These are phyloP conservation scores for Polypterus bichir DNA, from an alignment of 2,113 vertebrate species.

Conservation along the genomic window DNA sequence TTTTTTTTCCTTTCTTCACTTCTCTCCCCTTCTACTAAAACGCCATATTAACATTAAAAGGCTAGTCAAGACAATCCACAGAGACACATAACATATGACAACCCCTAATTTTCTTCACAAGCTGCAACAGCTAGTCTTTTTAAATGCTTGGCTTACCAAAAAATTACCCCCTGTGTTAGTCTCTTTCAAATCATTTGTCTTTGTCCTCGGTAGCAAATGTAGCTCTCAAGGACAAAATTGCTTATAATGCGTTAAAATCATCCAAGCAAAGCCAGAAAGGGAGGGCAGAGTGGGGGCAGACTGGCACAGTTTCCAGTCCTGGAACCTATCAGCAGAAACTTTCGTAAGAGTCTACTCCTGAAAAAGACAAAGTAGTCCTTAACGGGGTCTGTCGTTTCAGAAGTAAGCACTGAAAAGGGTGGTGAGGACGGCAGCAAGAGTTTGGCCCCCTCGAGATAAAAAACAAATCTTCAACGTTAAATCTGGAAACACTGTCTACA, in stretches of 20 bases:
- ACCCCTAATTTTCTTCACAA: constrained; percentile 37
- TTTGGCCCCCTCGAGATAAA: too few relatives aligned
- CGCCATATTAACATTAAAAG: constrained; percentile 57
- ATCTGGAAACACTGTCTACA: too few relatives aligned
- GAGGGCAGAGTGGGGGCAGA: not conserved
- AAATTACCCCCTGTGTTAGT: constrained; percentile 41
- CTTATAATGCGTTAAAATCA: constrained; percentile 2
- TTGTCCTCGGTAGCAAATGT: constrained; percentile 27
- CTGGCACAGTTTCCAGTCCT: not conserved
- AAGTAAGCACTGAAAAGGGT: too few relatives aligned
- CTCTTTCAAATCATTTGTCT: constrained; percentile 39
- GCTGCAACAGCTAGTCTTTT: constrained; percentile 14
- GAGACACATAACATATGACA: constrained; percentile 42
- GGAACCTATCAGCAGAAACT: too few relatives aligned
- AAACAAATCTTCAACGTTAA: too few relatives aligned
- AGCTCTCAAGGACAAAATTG: constrained; percentile 8
- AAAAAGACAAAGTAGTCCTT: too few relatives aligned
- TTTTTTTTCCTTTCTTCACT: constrained; percentile 15
- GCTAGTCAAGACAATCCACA: constrained; percentile 33
- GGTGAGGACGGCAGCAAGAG: too few relatives aligned
- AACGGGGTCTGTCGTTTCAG: too few relatives aligned
- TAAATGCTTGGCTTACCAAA: constrained; percentile 33
- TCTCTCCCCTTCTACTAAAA: constrained; percentile 39
- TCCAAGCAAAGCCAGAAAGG: not conserved
- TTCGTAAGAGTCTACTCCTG: too few relatives aligned